phyloP scores from a whole-genome alignment of 2,888 invertebrate genomes.

The Coenonympha glycerion region DNA sequence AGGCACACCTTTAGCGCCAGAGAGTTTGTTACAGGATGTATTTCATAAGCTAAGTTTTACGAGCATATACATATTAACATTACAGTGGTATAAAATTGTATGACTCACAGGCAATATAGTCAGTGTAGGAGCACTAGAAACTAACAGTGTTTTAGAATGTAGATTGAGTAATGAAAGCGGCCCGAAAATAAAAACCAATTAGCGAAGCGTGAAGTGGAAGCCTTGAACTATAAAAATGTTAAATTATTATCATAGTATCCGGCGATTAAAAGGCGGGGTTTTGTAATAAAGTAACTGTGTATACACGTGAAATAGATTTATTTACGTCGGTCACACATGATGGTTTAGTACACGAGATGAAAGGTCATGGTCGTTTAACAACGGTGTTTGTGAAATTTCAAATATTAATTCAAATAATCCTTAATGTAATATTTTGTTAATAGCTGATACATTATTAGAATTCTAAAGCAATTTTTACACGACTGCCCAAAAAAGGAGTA shows the following conservation, averaged over 20 bases:
- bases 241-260: conserved; percentile 14
- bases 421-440: no score
- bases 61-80: no score
- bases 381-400: no score
- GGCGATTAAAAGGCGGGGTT: conserved; percentile 9
- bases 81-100: no score
- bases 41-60: no score
- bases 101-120: not conserved
- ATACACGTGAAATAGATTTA: not conserved
- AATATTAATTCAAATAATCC: no score
- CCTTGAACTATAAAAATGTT: conserved; percentile 25
- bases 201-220: conserved; percentile 5
- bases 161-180: not conserved
- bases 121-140: not conserved
- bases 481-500: no score
- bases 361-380: not conserved
- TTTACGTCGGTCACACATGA: not conserved
- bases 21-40: no score
- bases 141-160: not conserved
- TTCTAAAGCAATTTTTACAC: no score
- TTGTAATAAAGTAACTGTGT: not conserved
- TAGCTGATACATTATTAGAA: no score
- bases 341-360: not conserved
- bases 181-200: conserved; percentile 3
- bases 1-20: no score